Base-by-base conservation (phyloP, 1,140 invertebrate genomes). In the Lepidurus arcticus region DNA sequence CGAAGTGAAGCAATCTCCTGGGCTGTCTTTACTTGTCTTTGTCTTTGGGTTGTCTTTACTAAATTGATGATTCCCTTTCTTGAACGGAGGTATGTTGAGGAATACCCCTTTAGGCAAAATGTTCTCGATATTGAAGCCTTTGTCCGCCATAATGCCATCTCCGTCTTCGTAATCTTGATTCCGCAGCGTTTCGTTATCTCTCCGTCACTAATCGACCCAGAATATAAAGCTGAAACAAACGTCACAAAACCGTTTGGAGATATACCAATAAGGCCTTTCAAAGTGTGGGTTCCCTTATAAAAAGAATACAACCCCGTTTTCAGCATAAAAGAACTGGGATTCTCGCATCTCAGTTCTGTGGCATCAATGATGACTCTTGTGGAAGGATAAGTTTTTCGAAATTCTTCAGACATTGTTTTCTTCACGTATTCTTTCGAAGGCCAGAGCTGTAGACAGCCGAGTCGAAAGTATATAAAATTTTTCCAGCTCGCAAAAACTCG, bases 231-330 rank as follows among this genome's bases (percentile, higher is more conserved):
- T n/a, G 75, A 4, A 44, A 76, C 75, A 43, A 76, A 76, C 21
- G 75, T 76, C 7, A 76, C 75, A 3, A 26, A 44, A 26, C 75
- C 75, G n/a, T 76, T 76, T 4, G 7, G 75, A 7, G 42, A 42
- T 44, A 76, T 76, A 21, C 75, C 75, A 24, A 76, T n/a, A n/a
- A 76, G 75, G 7, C 75, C 75, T 76, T 76, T 76, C 3, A 76
- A 76, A n/a, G 75, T 76, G 42, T 76, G 75, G 42, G 75, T 76
- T 26, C 21, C 21, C 34, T 76, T 76, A 7, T 76, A 76, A 16
- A 2, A 76, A 42, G 75, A 76, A 43, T 76, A 76, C 75, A 76
- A 44, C n/a, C 75, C 75, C n/a, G 2, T 26, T 43, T 76, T 76
- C 75, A 76, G 75, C 21, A 76, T 7, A 42, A 76, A 43, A 21